Base-by-base conservation (phyloP, 2,113 vertebrate species). In the Geothlypis trichas region DNA sequence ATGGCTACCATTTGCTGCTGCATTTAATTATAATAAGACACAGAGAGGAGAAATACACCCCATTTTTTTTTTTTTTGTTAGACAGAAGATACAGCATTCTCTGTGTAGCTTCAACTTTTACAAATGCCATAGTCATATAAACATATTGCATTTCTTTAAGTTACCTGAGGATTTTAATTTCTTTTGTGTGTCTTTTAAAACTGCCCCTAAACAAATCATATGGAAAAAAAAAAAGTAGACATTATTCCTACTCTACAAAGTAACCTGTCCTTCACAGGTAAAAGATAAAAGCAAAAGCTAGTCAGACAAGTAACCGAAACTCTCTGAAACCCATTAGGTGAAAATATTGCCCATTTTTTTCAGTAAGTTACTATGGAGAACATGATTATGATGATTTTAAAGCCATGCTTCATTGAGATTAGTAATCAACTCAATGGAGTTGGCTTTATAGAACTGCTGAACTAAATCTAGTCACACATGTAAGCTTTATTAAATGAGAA, bases 371-470 rank as follows among this genome's bases (percentile, higher is more conserved):
- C 81, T 66, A 74, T 6, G 24, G 78, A 82, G 68, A 52, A 93
- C 87, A 95, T 84, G 89, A 91, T 91, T 95, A 85, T 85, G 87
- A 96, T 95, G 95, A 95, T 92, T 92, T 96, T 93, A 97, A 84
- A 97, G 49, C 59, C 63, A 87, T 88, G 65, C 93, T 92, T 97
- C 72, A 94, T 96, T 97, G 96, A 95, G 87, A 81, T 94, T 95
- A 95, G 91, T 87, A 97, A 97, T 97, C 80, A 94, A 85, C 85
- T 92, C 54, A 91, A 66, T 33, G 49, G 86, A 93, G 93, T 84
- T 76, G 37, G 51, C 77, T 31, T 84, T 84, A 27, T 18, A 63
- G 86, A 63, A 73, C 33, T 46, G 33, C 42, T 80, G 71, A 89
- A 67, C 37, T 89, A 95, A 96, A 94, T 91, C 59, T 52, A 90